Percentiles rank a stretch among this genome's conserved stretches.
Evolutionary conservation across 2,888 invertebrate genomes (phyloP).

Genomic region (Anaspis maculata): DNA sequence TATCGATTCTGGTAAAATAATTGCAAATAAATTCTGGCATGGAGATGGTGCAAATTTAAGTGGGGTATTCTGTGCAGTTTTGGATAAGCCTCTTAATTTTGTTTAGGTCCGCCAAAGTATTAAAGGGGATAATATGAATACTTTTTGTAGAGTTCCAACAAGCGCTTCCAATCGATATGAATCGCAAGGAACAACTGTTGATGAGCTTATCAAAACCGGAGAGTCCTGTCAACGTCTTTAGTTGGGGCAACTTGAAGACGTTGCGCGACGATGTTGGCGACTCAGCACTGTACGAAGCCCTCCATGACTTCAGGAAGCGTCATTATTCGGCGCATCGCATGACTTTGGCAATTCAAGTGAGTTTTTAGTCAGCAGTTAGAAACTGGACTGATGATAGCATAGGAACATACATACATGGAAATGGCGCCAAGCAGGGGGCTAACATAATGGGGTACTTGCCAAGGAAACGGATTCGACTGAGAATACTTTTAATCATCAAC

Average conservation of each 20-base stretch:
- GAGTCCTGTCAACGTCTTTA: constrained; percentile 72
- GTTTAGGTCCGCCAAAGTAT: too few relatives aligned
- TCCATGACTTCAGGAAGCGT: constrained; percentile 65
- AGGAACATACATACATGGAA: too few relatives aligned
- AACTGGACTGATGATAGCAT: too few relatives aligned
- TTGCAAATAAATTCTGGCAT: constrained; percentile 43
- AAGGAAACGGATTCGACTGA: too few relatives aligned
- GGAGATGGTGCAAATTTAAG: background rate
- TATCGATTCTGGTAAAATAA: too few relatives aligned
- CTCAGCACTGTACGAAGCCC: constrained; percentile 56
- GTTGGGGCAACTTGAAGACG: constrained; percentile 77
- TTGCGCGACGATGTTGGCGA: constrained; percentile 60
- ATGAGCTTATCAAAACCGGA: constrained; percentile 56
- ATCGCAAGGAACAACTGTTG: constrained; percentile 69
- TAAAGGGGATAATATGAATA: too few relatives aligned
- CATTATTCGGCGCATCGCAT: constrained; percentile 85
- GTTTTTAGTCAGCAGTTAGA: background rate
- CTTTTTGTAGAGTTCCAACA: constrained; percentile 88
- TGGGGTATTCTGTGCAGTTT: too few relatives aligned
- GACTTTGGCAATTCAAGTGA: constrained; percentile 75
- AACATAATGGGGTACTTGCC: too few relatives aligned
- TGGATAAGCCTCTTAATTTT: too few relatives aligned
- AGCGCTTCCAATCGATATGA: constrained; percentile 64
- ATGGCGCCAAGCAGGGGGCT: too few relatives aligned
- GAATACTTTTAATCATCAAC: too few relatives aligned